These are phyloP conservation scores for Ptychadena robeensis DNA, from an alignment of 2,797 vertebrate species.

Conservation along the genomic window DNA sequence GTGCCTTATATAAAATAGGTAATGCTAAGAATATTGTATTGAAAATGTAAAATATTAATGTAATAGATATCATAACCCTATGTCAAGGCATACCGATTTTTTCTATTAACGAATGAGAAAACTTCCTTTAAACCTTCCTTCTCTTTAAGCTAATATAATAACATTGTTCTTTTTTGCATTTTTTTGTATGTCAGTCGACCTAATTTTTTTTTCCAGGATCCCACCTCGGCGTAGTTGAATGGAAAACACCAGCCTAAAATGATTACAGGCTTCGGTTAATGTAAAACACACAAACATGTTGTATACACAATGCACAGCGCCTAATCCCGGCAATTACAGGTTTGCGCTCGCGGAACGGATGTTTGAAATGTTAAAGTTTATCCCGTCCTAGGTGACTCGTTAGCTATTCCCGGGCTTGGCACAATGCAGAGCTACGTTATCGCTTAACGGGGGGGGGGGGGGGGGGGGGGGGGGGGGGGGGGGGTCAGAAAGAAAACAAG, in stretches of 20 bases:
- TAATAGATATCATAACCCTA: too few relatives aligned
- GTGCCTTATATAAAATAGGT: too few relatives aligned
- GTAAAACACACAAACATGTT: slow-evolving; percentile 33
- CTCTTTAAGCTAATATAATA: background rate
- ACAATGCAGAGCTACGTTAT: slow-evolving; percentile 16
- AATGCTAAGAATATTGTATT: too few relatives aligned
- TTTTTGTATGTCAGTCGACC: background rate
- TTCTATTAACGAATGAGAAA: too few relatives aligned
- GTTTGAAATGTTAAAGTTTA: slow-evolving; percentile 26
- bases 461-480: too few relatives aligned
- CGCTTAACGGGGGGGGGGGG: slow-evolving; percentile 19
- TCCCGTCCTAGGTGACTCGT: slow-evolving; percentile 16
- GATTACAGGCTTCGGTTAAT: slow-evolving; percentile 21
- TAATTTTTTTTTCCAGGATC: background rate
- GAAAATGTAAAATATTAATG: too few relatives aligned
- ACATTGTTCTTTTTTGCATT: background rate
- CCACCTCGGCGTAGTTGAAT: slow-evolving; percentile 6
- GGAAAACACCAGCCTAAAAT: slow-evolving; percentile 4
- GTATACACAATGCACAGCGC: slow-evolving; percentile 34
- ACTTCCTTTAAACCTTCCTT: too few relatives aligned
- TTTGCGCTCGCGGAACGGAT: background rate
- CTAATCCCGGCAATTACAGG: slow-evolving; percentile 29
- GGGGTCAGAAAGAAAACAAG: too few relatives aligned
- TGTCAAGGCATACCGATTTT: too few relatives aligned
- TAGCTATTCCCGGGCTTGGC: slow-evolving; percentile 25